Conservation (phyloP, 2,113 vertebrate species). For the Macquaria australasica region DNA sequence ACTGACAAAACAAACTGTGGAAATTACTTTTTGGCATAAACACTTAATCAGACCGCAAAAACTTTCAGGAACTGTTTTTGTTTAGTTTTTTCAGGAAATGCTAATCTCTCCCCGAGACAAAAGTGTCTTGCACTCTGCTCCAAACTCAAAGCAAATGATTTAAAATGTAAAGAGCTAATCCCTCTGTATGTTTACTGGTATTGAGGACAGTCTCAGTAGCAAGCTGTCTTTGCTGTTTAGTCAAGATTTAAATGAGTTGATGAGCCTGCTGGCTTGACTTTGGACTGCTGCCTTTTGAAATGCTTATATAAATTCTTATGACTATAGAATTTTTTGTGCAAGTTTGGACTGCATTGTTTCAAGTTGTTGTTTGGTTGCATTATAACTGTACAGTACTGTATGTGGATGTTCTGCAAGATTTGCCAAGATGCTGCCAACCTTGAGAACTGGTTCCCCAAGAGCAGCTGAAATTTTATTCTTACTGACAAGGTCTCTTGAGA, state of each 20-base stretch:
- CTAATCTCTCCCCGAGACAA: background rate
- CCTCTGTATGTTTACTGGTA: conserved; percentile 24
- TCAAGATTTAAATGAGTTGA: conserved; percentile 10
- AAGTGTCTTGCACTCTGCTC: conserved; percentile 15
- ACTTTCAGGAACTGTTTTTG: background rate
- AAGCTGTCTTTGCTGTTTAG: conserved; percentile 39
- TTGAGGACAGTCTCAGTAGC: conserved; percentile 6
- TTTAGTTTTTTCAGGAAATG: background rate
- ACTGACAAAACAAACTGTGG: background rate
- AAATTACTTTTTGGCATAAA: conserved; percentile 4
- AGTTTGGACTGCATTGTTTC: background rate
- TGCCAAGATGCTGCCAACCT: background rate
- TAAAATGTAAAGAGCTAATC: conserved; percentile 15
- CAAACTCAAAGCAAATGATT: conserved; percentile 17
- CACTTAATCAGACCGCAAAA: background rate
- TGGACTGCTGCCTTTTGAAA: background rate
- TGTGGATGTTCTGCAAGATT: background rate
- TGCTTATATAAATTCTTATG: background rate
- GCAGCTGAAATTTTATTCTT: background rate
- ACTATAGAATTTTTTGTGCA: background rate
- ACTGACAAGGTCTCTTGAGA: background rate
- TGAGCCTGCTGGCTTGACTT: conserved; percentile 10
- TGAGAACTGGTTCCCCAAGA: background rate
- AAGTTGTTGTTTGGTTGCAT: background rate
- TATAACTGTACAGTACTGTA: background rate